Evolutionary conservation across 2,113 vertebrate species (phyloP).

Genomic region (Fulmarus glacialis): DNA sequence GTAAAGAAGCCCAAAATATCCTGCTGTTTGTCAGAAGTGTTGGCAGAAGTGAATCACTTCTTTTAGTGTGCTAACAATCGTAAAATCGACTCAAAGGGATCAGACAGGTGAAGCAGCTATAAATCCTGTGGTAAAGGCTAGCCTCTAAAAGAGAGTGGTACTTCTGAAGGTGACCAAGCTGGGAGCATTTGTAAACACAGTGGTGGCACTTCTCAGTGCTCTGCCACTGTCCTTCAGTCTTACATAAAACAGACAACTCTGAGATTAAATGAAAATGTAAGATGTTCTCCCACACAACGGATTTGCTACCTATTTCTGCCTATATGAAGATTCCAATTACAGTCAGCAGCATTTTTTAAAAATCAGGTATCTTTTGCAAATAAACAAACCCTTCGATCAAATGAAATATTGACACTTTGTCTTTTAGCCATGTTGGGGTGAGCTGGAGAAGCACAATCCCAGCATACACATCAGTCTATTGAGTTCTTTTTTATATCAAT

Average conservation of each 20-base stretch:
- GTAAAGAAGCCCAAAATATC: background rate
- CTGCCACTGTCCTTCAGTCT: background rate
- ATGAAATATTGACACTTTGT: background rate
- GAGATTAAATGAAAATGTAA: background rate
- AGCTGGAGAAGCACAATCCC: background rate
- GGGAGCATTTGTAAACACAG: background rate
- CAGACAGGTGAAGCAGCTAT: background rate
- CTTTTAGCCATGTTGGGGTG: background rate
- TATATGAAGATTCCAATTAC: background rate
- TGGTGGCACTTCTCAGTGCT: background rate
- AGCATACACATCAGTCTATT: background rate
- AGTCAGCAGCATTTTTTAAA: background rate
- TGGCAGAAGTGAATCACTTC: background rate
- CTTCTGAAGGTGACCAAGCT: background rate
- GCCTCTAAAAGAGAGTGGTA: background rate
- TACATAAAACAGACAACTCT: background rate
- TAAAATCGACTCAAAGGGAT: background rate
- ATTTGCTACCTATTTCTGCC: background rate
- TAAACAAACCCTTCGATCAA: background rate
- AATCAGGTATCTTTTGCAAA: background rate
- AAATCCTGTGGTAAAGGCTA: background rate
- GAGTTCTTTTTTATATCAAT: background rate
- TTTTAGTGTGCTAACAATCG: background rate
- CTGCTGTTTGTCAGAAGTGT: background rate
- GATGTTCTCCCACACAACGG: background rate